Conservation (phyloP, 2,888 invertebrate species). For the Aricia artaxerxes region DNA sequence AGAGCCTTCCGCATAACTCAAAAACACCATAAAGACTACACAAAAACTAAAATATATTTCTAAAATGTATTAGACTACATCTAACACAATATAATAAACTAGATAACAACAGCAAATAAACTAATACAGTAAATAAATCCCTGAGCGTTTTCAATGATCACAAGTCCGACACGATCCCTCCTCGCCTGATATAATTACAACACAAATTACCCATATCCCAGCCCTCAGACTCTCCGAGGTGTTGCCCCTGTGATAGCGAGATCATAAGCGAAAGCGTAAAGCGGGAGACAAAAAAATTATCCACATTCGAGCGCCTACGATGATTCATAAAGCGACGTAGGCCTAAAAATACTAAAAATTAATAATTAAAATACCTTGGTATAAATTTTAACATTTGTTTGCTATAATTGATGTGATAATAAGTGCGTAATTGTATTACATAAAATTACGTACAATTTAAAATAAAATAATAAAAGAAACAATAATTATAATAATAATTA, state of each 20-base stretch:
- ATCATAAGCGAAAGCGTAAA: neutral
- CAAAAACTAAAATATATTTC: no score
- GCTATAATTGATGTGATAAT: no score
- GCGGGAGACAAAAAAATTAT: neutral
- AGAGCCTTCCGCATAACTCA: no score
- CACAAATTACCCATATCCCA: slow-evolving; percentile 52
- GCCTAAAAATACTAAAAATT: neutral
- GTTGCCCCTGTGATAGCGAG: slow-evolving; percentile 29
- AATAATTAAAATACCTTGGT: no score
- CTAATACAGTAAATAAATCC: neutral
- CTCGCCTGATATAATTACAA: slow-evolving; percentile 33
- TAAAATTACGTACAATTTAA: no score
- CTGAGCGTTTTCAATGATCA: slow-evolving; percentile 18
- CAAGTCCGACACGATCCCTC: slow-evolving; percentile 17
- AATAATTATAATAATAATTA: neutral
- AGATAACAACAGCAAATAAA: neutral
- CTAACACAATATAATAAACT: neutral
- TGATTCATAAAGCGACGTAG: neutral
- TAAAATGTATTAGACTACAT: no score
- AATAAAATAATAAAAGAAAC: no score
- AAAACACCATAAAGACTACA: no score
- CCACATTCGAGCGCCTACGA: neutral
- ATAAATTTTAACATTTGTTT: no score
- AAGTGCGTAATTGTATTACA: no score
- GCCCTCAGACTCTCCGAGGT: slow-evolving; percentile 32